Conservation (phyloP, 2,797 vertebrate genomes). For the Discoglossus pictus region DNA sequence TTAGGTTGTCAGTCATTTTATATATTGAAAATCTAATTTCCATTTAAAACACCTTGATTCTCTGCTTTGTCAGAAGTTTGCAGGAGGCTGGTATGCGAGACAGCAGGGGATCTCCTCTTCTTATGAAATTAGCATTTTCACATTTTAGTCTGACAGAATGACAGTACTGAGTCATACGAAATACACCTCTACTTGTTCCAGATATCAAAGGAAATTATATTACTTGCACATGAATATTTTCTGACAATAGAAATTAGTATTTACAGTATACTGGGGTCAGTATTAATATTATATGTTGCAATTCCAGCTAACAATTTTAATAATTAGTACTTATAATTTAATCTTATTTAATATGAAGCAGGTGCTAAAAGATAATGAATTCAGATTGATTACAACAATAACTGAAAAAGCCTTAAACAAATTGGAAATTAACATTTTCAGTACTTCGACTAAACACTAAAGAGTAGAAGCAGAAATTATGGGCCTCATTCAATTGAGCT, state of each 20-base stretch:
- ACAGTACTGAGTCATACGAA: neutral
- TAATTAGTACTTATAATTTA: conserved; percentile 53
- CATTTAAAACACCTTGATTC: conserved; percentile 9
- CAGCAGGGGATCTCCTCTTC: neutral
- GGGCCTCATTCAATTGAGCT: too few species aligned
- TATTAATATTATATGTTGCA: conserved; percentile 32
- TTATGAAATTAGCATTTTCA: conserved; percentile 21
- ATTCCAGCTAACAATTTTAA: conserved; percentile 14
- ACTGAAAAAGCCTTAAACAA: conserved; percentile 44
- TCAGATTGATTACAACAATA: conserved; percentile 41
- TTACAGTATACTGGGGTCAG: neutral
- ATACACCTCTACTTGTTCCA: neutral
- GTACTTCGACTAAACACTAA: too few species aligned
- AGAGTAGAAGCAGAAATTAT: too few species aligned
- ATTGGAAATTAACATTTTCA: conserved; percentile 10
- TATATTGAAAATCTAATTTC: neutral
- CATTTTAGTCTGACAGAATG: conserved; percentile 26
- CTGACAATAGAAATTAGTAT: neutral
- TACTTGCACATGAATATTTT: neutral
- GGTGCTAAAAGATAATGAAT: conserved; percentile 49
- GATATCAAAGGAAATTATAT: neutral
- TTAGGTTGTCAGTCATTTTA: neutral
- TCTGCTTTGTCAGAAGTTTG: neutral
- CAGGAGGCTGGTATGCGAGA: neutral
- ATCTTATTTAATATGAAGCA: conserved; percentile 43